Evolutionary conservation across 1,140 invertebrate genomes (phyloP), one percentile per base, ranked within the genome.

Genomic region (Drosophila burlai): DNA sequence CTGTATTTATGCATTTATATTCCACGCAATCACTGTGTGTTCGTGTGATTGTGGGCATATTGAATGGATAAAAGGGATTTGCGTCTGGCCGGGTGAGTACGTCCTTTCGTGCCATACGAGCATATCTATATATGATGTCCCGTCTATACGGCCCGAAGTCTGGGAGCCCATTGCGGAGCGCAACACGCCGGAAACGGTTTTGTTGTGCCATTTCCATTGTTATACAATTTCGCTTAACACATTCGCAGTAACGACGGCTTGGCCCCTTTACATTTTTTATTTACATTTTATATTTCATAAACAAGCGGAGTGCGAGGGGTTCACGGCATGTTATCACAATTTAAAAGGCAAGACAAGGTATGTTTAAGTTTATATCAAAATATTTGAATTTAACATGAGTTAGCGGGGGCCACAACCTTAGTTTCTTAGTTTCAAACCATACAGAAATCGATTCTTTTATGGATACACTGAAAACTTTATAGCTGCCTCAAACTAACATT

Each of bases 11-110:
- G 80, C 80, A 81, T 81, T 81, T 57, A 81, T 72, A 77, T 80
- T 74, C 67, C 59, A 54, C 40, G 71, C 54, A 66, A 64, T 75
- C 47, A 61, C 58, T 57, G 18, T 38, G 64, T 69, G 64, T 61
- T 65, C 49, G 58, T 74, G 52, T 68, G 69, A 64, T 66, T 66
- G 80, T 75, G 64, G 66, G 71, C 76, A 80, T 86, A 87, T 83
- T 89, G 83, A 87, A 87, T 89, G 81, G 76, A 87, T 87, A 78
- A 80, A 85, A 81, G 66, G 84, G 77, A 77, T 87, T 87, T 83
- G 72, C 76, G 64, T 68, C 67, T 87, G 83, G 38, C 52, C 62
- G 49, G 63, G 45, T 65, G 83, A 46, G 36, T 65, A 7, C 47
- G n/a, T 34, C 29, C 38, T 42, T 49, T 49, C 24, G n/a, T 24